Evolutionary conservation across 2,113 vertebrate species (phyloP).

Genomic region (Elanoides forficatus): DNA sequence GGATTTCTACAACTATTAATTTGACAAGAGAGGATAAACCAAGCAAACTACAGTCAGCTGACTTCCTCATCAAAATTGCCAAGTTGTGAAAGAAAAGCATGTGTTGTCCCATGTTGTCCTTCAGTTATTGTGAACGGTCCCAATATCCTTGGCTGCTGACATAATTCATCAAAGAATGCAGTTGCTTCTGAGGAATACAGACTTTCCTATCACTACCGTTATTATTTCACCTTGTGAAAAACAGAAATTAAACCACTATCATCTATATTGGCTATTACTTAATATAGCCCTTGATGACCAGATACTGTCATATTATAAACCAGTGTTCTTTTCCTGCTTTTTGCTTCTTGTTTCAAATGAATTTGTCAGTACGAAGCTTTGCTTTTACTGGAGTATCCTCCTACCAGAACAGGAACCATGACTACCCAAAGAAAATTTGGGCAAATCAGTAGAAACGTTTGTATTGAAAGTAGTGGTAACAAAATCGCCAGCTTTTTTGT

Average conservation of each 20-base stretch:
- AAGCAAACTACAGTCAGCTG: not conserved
- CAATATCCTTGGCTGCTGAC: not conserved
- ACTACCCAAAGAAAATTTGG: not conserved
- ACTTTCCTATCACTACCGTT: rapidly evolving
- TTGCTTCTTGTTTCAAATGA: not conserved
- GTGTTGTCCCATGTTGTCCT: not conserved
- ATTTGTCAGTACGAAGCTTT: not conserved
- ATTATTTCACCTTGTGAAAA: not conserved
- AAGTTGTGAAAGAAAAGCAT: not conserved
- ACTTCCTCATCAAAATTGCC: not conserved
- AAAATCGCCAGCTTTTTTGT: not conserved
- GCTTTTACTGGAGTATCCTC: not conserved
- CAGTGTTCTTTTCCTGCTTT: not conserved
- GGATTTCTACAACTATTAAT: not conserved
- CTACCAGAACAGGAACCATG: not conserved
- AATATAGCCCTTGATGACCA: not conserved
- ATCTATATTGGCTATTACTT: not conserved
- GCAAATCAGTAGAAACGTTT: not conserved
- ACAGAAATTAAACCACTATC: not conserved
- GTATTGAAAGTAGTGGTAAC: not conserved
- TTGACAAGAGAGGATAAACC: not conserved
- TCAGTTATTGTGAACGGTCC: not conserved
- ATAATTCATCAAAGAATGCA: not conserved
- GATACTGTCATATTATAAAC: not conserved
- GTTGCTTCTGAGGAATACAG: not conserved